Percentiles rank a stretch among this genome's conserved stretches.
Conservation (phyloP, 2,113 vertebrate species). For the Athene noctua region DNA sequence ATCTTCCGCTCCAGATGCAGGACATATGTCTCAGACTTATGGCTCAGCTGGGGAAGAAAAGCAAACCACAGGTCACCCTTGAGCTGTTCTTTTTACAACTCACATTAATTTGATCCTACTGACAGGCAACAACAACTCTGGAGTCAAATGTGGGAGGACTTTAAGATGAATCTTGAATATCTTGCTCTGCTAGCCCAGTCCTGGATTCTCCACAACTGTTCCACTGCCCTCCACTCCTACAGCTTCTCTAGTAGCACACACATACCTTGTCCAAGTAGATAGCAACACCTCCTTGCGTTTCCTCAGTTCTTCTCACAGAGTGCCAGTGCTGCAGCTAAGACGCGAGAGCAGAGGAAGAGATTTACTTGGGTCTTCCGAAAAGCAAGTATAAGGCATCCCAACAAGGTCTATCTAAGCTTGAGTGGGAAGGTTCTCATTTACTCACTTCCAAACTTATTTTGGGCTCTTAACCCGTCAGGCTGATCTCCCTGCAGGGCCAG, state of each 20-base stretch:
- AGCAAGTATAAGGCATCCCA: not conserved
- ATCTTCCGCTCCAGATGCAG: conserved; percentile 72
- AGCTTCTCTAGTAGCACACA: not conserved
- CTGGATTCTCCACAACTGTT: not conserved
- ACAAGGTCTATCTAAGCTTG: not conserved
- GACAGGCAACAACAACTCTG: not conserved
- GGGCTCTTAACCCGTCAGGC: not conserved
- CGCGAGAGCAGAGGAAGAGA: not conserved
- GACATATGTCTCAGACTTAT: conserved; percentile 48
- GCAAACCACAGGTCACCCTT: not conserved
- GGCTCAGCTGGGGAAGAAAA: conserved; percentile 40
- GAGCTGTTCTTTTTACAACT: not conserved
- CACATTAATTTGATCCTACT: not conserved
- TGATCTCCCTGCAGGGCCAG: not conserved
- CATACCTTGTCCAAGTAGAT: conserved; percentile 67
- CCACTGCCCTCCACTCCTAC: not conserved
- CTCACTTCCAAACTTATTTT: not conserved
- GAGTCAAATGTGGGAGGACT: not conserved
- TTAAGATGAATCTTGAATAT: not conserved
- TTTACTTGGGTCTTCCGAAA: not conserved
- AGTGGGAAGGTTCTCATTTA: not conserved
- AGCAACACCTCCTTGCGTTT: conserved; percentile 13
- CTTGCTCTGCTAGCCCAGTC: not conserved
- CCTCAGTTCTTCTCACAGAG: conserved; percentile 46
- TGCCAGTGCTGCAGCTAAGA: conserved; percentile 23